Base-by-base conservation (phyloP, 2,888 invertebrate species). In the Acanthacorydalis orientalis region DNA sequence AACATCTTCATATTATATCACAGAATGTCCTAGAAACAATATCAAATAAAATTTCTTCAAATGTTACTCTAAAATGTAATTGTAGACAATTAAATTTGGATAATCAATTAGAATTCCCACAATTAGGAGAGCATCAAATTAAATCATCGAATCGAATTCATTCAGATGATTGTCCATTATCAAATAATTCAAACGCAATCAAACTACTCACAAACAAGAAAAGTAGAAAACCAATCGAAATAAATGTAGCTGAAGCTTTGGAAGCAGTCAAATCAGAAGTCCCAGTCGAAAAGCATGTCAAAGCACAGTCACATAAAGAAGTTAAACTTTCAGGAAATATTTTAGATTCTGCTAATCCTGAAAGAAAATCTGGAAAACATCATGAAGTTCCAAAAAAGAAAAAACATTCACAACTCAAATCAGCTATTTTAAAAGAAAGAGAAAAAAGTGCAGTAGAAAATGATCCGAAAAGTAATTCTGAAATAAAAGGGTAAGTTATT, bases 281-380 rank as follows among this genome's bases (percentile, higher is more conserved):
- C 11, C 15, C 12, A 32, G 12, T 12, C 2, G 33, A 41, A 33
- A 34, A 49, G 37, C 31, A 40, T 15, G 31, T 37, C 32, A 39
- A 51, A 51, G 10, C n/a, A 43, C 23, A 37, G 44, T 31, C 16
- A 35, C 15, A 33, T 9, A 43, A 11, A 43, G 16, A 39, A 37
- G 34, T 46, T 15, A 45, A 37, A 32, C 53, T 53, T 43, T 12
- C 38, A 16, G 57, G 55, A 7, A 57, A 56, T 53, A 40, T 44
- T n/a, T 49, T 55, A 39, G 57, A 58, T 55, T 52, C 56, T n/a
- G 50, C 51, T 46, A 44, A 53, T 48, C 58, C 57, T 4, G 45
- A 50, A 42, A 49, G 58, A 48, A 49, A 44, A 43, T 46, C 43
- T 34, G 59, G 59, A 1, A 59, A 59, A 50, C 51, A 53, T 46